These are phyloP conservation scores for Alectoris magna DNA, from an alignment of 2,797 vertebrate genomes.

Conservation along the genomic window DNA sequence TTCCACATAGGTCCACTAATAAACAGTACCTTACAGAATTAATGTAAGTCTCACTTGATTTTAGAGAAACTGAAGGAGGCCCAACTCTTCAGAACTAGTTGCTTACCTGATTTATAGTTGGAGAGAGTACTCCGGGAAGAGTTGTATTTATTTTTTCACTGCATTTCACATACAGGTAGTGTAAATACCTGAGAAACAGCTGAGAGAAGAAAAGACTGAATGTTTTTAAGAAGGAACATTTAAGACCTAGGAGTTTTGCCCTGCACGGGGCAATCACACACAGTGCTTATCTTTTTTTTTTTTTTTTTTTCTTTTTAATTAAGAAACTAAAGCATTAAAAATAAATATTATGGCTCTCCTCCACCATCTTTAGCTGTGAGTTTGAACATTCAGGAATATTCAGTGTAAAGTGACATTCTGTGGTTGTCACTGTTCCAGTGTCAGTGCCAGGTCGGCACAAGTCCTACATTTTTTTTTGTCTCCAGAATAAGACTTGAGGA, in stretches of 20 bases:
- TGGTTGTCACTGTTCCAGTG: not conserved
- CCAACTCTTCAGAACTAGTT: not conserved
- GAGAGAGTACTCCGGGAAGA: slow-evolving; percentile 78
- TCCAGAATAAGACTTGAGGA: not conserved
- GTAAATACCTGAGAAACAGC: slow-evolving; percentile 90
- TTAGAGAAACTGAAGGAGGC: not conserved
- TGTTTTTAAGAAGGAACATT: not conserved
- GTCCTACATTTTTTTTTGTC: not conserved
- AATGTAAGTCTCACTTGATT: not conserved
- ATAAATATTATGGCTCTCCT: not conserved
- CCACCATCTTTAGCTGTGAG: not conserved
- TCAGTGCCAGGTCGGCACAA: not conserved
- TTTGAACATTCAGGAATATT: not conserved
- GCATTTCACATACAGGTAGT: slow-evolving; percentile 90
- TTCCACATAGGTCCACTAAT: not conserved
- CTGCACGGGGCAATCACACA: not conserved
- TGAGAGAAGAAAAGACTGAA: slow-evolving; percentile 40
- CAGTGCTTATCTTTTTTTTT: not conserved
- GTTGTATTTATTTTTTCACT: slow-evolving; percentile 81
- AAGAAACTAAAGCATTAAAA: not conserved
- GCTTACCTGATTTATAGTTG: slow-evolving; percentile 89
- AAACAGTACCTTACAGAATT: not conserved
- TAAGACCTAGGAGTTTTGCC: not conserved
- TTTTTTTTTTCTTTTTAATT: no score
- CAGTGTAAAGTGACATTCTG: not conserved